Base-by-base conservation (phyloP, 2,797 vertebrate species). In the Holocentrus rufus region DNA sequence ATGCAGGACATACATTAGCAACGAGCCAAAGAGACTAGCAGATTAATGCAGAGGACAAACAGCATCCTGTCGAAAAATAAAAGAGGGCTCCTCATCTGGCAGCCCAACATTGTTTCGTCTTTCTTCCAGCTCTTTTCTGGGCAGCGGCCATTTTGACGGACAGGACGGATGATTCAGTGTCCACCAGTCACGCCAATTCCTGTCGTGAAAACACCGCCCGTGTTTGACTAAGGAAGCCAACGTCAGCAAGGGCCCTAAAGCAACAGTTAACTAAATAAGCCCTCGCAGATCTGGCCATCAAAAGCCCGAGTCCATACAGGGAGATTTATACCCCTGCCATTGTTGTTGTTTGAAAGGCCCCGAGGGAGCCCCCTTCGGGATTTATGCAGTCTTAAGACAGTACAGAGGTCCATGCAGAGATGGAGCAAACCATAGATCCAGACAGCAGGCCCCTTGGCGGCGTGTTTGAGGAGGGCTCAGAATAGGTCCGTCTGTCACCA, bases 281-380 rank as follows among this genome's bases (percentile, higher is more conserved):
- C 73, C 61, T 62, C 69, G 70, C 80, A 69, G 76, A 71, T 76
- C 91, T 76, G 47, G 23, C 65, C 84, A 93, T 93, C 90, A 90
- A 81, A 92, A 76, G 58, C 18, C 13, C 88, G 66, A 80, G 81
- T 90, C 90, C 86, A 87, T 90, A 55, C 22, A 90, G 92, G 89
- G 77, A 79, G 85, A 88, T 92, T 89, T 80, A 92, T 84, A 76
- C 31, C 86, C 76, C 72, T 58, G 80, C 87, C 87, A 91, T 93
- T 95, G 91, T 94, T 95, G 89, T 92, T 93, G 75, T 94, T 94
- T 93, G 92, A 93, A 91, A 92, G 92, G 90, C 58, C 85, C 62
- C 52, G 63, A 88, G 74, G 82, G 76, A 82, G 52, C 77, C 90
- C 91, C 80, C 71, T 84, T 27, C 6, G 31, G 73, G 65, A 87